Base-by-base conservation (phyloP, 2,797 vertebrate genomes). In the Phrynocephalus guinanensis region DNA sequence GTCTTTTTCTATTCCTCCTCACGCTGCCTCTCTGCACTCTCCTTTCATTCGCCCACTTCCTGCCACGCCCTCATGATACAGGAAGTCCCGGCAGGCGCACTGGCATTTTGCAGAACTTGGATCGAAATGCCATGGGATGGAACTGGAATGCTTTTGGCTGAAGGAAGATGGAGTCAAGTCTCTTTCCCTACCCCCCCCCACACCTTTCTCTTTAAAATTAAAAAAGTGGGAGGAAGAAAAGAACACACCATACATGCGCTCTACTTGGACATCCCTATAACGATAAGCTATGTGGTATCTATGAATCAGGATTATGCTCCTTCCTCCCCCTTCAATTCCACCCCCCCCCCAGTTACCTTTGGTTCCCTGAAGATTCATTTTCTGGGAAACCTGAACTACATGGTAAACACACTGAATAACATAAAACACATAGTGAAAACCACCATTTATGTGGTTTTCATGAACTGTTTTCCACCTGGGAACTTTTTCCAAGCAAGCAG, bases 161-260 rank as follows among this genome's bases (percentile, higher is more conserved):
- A 82, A 85, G 79, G 26, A 82, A 44, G 80, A 26, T 48, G 86
- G 71, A 82, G 1, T 90, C 91, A 70, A 92, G 24, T 67, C 87
- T 88, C 52, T 88, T 44, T 44, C 38, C 38, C 38, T 44, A 44
- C 38, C 71, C 79, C 48, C 20, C 88, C 18, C 90, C 81, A 16
- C 81, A 16, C 63, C 28, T 20, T 89, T 0, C 8, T 63, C 72
- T 87, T n/a, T 92, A 89, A 90, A 86, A 92, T 91, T 91, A 94
- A 95, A 95, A 95, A 92, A 95, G 92, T 94, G 94, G 93, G 92
- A 91, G 88, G 89, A 5, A 18, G 56, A 20, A 63, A 20, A 20
- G 13, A 68, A 92, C 38, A 44, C 38, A 92, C 50, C 70, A 52
- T 92, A 89, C 83, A 24, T 20, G 16, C 89, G 50, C 48, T 87